These are phyloP conservation scores for Brachystomella parvula DNA, from an alignment of 1,140 invertebrate genomes.

Conservation along the genomic window DNA sequence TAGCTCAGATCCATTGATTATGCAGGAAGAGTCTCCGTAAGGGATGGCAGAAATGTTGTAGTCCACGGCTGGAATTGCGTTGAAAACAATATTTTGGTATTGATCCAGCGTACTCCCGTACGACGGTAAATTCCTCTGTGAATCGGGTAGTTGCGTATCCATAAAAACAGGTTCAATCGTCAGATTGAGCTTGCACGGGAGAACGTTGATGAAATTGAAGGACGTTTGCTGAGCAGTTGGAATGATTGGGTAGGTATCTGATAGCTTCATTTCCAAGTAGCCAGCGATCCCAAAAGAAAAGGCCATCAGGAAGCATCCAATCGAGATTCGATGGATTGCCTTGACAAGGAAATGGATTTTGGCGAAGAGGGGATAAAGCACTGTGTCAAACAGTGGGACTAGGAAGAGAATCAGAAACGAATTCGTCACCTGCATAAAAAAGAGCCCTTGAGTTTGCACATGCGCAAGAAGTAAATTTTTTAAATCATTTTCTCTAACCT, in stretches of 20 bases:
- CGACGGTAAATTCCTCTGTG: neutral
- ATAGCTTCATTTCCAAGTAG: conserved; percentile 67
- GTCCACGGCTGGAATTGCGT: neutral
- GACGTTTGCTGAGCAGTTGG: conserved; percentile 37
- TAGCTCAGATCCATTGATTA: neutral
- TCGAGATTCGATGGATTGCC: conserved; percentile 65
- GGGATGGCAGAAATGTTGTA: neutral
- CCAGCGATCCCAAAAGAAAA: conserved; percentile 80
- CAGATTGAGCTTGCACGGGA: neutral
- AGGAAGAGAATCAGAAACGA: conserved; percentile 74
- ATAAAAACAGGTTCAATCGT: neutral
- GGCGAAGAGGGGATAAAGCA: conserved; percentile 44
- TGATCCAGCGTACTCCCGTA: neutral
- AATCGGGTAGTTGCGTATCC: neutral
- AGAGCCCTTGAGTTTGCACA: neutral
- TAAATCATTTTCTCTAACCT: conserved; percentile 45
- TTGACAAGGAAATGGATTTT: conserved; percentile 48
- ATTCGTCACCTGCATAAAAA: conserved; percentile 54
- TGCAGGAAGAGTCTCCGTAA: neutral
- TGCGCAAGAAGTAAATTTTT: neutral
- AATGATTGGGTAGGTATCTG: conserved; percentile 47
- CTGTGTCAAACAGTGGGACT: conserved; percentile 75
- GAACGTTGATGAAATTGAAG: conserved; percentile 40
- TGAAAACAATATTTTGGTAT: neutral
- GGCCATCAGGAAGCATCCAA: conserved; percentile 70